A percentile compares a stretch with the other conserved stretches of the same genome.
Evolutionary conservation across 1,140 invertebrate species (phyloP).

Genomic region (Popillia japonica): DNA sequence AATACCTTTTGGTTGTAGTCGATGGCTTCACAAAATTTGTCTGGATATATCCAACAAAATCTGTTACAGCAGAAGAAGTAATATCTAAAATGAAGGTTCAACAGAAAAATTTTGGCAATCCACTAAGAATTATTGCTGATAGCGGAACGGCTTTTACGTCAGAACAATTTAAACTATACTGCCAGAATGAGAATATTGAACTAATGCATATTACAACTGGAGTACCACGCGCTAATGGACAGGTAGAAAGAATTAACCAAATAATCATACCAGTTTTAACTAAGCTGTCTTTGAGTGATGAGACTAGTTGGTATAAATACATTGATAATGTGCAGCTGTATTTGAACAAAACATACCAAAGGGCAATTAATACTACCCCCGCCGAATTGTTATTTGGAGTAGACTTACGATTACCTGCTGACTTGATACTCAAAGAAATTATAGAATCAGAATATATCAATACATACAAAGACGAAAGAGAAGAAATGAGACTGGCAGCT

Average conservation of each 20-base stretch:
- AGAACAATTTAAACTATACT: slow-evolving; percentile 43
- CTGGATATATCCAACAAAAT: slow-evolving; percentile 38
- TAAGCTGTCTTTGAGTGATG: slow-evolving; percentile 35
- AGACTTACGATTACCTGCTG: no score
- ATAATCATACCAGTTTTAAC: slow-evolving; percentile 38
- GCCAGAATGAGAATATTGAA: slow-evolving; percentile 44
- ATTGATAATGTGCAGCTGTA: background rate
- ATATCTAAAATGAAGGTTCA: slow-evolving; percentile 31
- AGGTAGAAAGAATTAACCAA: slow-evolving; percentile 48
- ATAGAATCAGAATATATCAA: no score
- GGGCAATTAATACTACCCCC: no score
- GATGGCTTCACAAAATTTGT: slow-evolving; percentile 44
- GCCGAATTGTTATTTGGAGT: no score
- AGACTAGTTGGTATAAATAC: slow-evolving; percentile 28
- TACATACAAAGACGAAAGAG: no score
- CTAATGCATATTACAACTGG: slow-evolving; percentile 48
- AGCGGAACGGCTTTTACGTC: slow-evolving; percentile 56
- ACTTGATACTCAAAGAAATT: no score
- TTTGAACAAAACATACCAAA: slow-evolving; percentile 12
- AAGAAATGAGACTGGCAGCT: no score
- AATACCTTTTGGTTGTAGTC: slow-evolving; percentile 51
- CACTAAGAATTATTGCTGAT: slow-evolving; percentile 54
- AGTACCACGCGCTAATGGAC: slow-evolving; percentile 47
- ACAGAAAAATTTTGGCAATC: slow-evolving; percentile 54
- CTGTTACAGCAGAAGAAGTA: slow-evolving; percentile 19